Conservation (phyloP, 2,113 vertebrate species). For the Neogobius melanostomus region DNA sequence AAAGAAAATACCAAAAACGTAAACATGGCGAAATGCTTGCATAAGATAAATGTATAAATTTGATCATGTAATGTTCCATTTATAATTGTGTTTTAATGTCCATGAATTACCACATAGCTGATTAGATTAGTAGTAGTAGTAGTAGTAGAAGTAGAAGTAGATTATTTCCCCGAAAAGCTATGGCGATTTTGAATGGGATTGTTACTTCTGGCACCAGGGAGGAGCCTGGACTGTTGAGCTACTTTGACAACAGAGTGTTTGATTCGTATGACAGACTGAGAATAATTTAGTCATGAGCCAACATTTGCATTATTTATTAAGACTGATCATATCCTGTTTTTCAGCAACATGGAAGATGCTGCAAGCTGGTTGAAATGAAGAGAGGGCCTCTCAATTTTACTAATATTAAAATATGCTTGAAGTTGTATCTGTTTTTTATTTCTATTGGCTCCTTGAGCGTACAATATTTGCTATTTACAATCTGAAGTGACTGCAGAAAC, state of each 20-base stretch:
- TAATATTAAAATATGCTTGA: slow-evolving; percentile 55
- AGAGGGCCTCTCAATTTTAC: slow-evolving; percentile 28
- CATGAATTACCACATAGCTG: too few species aligned
- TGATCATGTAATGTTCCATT: too few species aligned
- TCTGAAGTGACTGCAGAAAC: slow-evolving; percentile 42
- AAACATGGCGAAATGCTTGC: too few species aligned
- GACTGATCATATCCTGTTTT: slow-evolving; percentile 62
- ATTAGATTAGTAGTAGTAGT: too few species aligned
- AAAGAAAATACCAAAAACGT: slow-evolving; percentile 6
- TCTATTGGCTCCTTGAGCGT: slow-evolving; percentile 14
- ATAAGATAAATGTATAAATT: too few species aligned
- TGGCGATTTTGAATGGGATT: too few species aligned
- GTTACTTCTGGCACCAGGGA: too few species aligned
- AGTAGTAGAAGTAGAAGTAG: too few species aligned
- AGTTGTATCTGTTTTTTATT: not conserved
- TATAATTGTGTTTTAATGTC: too few species aligned
- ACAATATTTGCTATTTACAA: slow-evolving; percentile 21
- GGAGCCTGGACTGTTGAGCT: too few species aligned
- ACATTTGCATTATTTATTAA: slow-evolving; percentile 62
- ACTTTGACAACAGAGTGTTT: slow-evolving; percentile 18
- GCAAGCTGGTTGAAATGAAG: slow-evolving; percentile 15
- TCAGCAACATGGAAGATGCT: slow-evolving; percentile 27
- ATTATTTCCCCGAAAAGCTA: too few species aligned
- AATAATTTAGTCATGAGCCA: slow-evolving; percentile 65
- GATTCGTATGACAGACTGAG: slow-evolving; percentile 51